Base-by-base conservation (phyloP, 2,113 vertebrate species). In the Boleophthalmus pectinirostris region DNA sequence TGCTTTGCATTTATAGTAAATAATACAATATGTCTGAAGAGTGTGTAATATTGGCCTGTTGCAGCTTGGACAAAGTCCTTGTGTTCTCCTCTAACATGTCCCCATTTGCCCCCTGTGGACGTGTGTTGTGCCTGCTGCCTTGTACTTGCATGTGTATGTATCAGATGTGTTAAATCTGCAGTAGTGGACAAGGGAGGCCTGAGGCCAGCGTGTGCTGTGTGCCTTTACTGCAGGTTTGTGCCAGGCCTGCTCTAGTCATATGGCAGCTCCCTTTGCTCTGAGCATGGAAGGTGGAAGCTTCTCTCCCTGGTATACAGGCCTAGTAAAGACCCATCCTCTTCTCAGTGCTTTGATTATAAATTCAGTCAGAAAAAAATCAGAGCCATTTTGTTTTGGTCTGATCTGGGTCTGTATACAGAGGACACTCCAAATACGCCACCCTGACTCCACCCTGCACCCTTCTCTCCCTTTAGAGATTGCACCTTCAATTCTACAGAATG, bases 401-500 rank as follows among this genome's bases (percentile, higher is more conserved):
- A 68, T 2, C 68, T 90, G 88, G 92, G 91, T 91, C 92, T 94
- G 93, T 92, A 80, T 93, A 94, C 92, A 60, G 84, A 90, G 93
- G 92, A 93, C 79, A 58, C 33, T 56, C 70, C 83, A 64, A 78
- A 84, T 84, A 70, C 29, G 70, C 81, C 85, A 79, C 85, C 88
- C 78, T 83, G 82, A 89, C 74, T 63, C 83, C 87, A 78, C 85
- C 90, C 85, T 72, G 88, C 88, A 87, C 77, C 84, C 87, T 82
- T 73, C 82, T 70, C 82, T 70, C 79, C 87, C 82, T 69, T 87
- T 80, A 84, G 82, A 91, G 91, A 83, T 92, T 91, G 92, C 92
- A 91, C 91, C 92, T 90, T 91, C 91, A 93, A 93, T 93, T 94
- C 92, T 94, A 94, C 92, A 87, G 91, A 93, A 88, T 93, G 91